A percentile compares a stretch with the other conserved stretches of the same genome.
These are phyloP conservation scores for Glyphotaelius pellucidus DNA, from an alignment of 2,888 invertebrate species.

Conservation along the genomic window DNA sequence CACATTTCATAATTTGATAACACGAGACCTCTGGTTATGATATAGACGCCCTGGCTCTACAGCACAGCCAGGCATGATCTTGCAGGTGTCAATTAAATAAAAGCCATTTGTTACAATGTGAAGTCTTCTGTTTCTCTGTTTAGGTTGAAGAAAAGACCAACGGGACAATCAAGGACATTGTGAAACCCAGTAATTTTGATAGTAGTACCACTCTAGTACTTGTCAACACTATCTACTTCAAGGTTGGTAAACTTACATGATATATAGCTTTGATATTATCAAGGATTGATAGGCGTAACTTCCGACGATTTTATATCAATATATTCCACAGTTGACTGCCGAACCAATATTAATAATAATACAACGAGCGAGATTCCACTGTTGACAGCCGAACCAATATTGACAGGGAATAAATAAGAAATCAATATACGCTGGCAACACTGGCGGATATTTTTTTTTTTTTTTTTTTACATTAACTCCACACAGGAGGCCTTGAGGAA, in stretches of 20 bases:
- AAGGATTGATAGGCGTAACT: too few relatives aligned
- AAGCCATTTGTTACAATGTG: slow-evolving; percentile 23
- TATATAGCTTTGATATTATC: too few relatives aligned
- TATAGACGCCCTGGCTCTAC: not conserved
- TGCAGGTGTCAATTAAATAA: too few relatives aligned
- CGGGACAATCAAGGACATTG: slow-evolving; percentile 87
- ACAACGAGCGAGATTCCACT: slow-evolving; percentile 70
- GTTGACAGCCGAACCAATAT: too few relatives aligned
- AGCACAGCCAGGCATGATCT: not conserved
- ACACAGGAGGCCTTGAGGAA: too few relatives aligned
- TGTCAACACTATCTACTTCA: slow-evolving; percentile 81
- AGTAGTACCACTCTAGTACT: slow-evolving; percentile 82
- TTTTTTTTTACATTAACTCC: too few relatives aligned
- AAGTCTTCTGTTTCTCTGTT: slow-evolving; percentile 66
- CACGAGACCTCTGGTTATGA: not conserved
- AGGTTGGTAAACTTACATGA: too few relatives aligned
- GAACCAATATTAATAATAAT: too few relatives aligned
- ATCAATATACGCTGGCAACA: too few relatives aligned
- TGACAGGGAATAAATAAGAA: too few relatives aligned
- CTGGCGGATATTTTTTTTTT: too few relatives aligned
- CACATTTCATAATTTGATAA: not conserved
- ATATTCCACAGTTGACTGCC: not conserved
- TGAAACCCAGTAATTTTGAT: slow-evolving; percentile 79
- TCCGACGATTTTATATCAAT: too few relatives aligned
- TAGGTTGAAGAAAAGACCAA: slow-evolving; percentile 79